Percentiles rank a stretch among this genome's conserved stretches.
These are phyloP conservation scores for Bombyx huttoni DNA, from an alignment of 2,888 invertebrate genomes.

Conservation along the genomic window DNA sequence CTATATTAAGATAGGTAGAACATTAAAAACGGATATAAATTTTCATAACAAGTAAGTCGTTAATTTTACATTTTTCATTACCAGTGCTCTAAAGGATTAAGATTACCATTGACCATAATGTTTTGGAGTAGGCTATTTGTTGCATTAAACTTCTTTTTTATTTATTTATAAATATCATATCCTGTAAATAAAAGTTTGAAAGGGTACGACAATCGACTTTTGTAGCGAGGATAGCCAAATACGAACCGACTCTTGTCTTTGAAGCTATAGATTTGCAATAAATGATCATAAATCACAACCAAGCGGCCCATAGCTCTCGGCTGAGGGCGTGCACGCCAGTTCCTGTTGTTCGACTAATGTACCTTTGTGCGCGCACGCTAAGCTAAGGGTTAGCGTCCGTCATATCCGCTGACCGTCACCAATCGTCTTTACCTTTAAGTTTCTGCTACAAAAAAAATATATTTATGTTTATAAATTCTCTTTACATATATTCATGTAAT, in stretches of 20 bases:
- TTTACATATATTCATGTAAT: background rate
- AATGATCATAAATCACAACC: constrained; percentile 56
- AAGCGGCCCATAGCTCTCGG: constrained; percentile 22
- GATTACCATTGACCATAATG: too few species aligned
- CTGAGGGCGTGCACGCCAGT: constrained; percentile 29
- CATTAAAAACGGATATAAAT: too few species aligned
- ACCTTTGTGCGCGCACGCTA: constrained; percentile 45
- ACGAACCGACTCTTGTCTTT: constrained; percentile 15
- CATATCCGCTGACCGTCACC: constrained; percentile 15
- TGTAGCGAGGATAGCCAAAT: background rate
- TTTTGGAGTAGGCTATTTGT: too few species aligned
- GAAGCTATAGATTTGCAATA: constrained; percentile 54
- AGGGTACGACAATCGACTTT: constrained; percentile 2
- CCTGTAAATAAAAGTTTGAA: background rate
- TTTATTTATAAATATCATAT: too few species aligned
- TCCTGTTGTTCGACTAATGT: constrained; percentile 52
- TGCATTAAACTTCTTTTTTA: too few species aligned
- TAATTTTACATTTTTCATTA: too few species aligned
- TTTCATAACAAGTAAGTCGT: too few species aligned
- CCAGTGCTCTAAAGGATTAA: too few species aligned
- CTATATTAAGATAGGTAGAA: too few species aligned
- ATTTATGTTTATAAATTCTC: constrained; percentile 17
- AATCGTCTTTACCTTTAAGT: constrained; percentile 21
- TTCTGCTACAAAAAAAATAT: constrained; percentile 15
- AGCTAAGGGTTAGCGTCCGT: constrained; percentile 37